phyloP scores from a whole-genome alignment of 2,113 vertebrate genomes.

The Podarcis muralis region DNA sequence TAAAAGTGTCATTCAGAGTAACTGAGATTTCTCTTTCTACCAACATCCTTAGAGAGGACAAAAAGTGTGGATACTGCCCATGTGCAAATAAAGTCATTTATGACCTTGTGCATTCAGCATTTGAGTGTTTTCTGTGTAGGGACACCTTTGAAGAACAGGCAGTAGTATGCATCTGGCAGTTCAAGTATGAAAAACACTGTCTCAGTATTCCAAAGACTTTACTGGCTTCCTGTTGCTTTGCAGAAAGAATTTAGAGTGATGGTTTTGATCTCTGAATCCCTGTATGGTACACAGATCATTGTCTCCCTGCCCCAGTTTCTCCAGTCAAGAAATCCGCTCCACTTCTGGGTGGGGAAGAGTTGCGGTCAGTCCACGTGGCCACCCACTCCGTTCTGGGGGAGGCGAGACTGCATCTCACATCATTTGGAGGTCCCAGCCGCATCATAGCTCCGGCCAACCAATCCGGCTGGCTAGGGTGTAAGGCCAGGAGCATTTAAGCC shows the following conservation, averaged over 20 bases:
- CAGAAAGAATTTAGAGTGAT: not conserved
- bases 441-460: no score
- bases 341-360: no score
- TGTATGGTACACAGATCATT: not conserved
- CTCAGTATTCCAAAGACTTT: no score
- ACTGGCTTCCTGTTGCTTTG: not conserved
- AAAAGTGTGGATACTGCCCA: slow-evolving; percentile 24
- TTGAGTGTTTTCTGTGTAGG: not conserved
- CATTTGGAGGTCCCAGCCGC: no score
- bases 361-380: no score
- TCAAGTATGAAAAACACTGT: not conserved
- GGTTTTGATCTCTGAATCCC: not conserved
- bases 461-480: no score
- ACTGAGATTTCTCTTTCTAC: not conserved
- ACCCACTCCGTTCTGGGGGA: no score
- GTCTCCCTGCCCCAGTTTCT: not conserved
- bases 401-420: no score
- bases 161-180: not conserved
- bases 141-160: not conserved
- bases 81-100: slow-evolving; percentile 49
- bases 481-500: no score
- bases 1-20: not conserved
- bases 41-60: no score
- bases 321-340: not conserved
- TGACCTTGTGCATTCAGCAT: not conserved